Conservation (phyloP, 2,888 invertebrate species). For the Crioceris asparagi region DNA sequence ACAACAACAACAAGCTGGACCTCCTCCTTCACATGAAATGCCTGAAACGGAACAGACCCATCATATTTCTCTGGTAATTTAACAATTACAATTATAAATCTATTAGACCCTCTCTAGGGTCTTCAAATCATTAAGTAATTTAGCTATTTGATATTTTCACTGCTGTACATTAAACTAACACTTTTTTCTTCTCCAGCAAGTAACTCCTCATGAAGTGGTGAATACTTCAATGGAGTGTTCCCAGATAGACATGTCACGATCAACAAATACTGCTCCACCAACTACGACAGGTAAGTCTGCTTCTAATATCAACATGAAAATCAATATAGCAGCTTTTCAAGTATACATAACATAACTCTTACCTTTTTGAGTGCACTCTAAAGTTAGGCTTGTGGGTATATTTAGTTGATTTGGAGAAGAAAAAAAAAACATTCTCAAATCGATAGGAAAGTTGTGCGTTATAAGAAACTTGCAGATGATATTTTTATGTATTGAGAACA, state of each 20-base stretch:
- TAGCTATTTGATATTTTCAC: neutral
- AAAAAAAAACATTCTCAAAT: no score
- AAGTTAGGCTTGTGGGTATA: no score
- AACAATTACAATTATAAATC: neutral
- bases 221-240: slow-evolving; percentile 29
- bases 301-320: no score
- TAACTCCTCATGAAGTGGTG: slow-evolving; percentile 27
- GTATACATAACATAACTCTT: no score
- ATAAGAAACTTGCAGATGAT: no score
- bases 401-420: no score
- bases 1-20: slow-evolving; percentile 32
- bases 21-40: slow-evolving; percentile 45
- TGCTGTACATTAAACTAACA: no score
- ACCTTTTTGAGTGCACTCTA: no score
- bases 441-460: no score
- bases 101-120: neutral
- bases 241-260: slow-evolving; percentile 31
- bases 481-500: no score
- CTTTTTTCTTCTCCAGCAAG: slow-evolving; percentile 9
- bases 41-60: slow-evolving; percentile 35
- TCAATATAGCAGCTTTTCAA: no score
- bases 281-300: slow-evolving; percentile 21
- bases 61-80: slow-evolving; percentile 35
- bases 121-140: neutral
- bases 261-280: slow-evolving; percentile 29